A percentile compares a stretch with the other conserved stretches of the same genome.
These are phyloP conservation scores for Oxycera nigricornis DNA, from an alignment of 2,888 invertebrate species.

Conservation along the genomic window DNA sequence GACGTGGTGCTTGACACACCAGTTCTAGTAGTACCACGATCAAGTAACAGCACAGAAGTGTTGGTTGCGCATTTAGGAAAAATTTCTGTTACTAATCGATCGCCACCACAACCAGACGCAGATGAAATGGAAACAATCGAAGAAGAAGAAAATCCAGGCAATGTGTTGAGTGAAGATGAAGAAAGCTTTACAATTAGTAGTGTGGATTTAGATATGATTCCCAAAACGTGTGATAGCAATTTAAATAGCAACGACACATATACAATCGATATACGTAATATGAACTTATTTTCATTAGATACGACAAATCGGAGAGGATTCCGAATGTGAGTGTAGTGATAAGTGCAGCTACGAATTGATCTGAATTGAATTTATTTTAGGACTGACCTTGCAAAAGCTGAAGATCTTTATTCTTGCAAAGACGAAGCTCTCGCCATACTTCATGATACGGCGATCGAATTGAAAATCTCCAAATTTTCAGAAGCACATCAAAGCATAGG, in stretches of 20 bases:
- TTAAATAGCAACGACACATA: conserved; percentile 60
- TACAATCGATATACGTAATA: conserved; percentile 79
- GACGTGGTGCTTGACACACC: conserved; percentile 89
- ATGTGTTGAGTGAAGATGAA: conserved; percentile 25
- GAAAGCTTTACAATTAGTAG: conserved; percentile 30
- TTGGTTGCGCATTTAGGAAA: conserved; percentile 92
- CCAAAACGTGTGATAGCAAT: conserved; percentile 14
- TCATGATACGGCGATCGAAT: conserved; percentile 84
- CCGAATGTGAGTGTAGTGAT: conserved; percentile 46
- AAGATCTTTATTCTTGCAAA: conserved; percentile 77
- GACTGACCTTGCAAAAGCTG: conserved; percentile 64
- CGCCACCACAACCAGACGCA: not conserved
- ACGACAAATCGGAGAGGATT: conserved; percentile 63
- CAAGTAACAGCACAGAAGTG: conserved; percentile 79
- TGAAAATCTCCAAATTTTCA: conserved; percentile 66
- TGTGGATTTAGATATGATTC: not conserved
- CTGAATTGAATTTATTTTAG: not conserved
- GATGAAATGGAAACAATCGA: conserved; percentile 48
- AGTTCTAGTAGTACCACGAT: conserved; percentile 85
- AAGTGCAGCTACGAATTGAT: not conserved
- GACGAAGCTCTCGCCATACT: conserved; percentile 83
- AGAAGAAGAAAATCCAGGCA: conserved; percentile 47
- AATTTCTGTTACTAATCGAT: conserved; percentile 67
- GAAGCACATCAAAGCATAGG: not conserved
- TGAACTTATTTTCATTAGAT: conserved; percentile 84